Evolutionary conservation across 1,140 invertebrate genomes (phyloP), one percentile per base, ranked within the genome.

Genomic region (Aphelenchoides fujianensis): DNA sequence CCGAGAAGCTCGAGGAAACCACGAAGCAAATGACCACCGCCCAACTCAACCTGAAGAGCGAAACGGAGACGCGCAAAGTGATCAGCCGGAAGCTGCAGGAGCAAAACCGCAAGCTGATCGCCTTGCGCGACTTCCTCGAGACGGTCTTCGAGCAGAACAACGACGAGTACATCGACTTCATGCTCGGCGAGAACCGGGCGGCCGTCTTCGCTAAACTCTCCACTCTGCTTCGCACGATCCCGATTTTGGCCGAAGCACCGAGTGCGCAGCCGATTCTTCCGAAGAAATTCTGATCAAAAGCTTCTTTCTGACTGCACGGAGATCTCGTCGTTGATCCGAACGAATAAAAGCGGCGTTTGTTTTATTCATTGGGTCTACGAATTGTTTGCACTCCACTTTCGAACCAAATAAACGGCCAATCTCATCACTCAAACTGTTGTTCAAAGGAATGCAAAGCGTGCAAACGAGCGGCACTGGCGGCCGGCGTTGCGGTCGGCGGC

Each of bases 131-230:
- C 12, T 74, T 74, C 34, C 35, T 74, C 2, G 52, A 54, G 28
- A 16, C 32, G 2, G 62, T 76, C 31, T 48, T 74, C 16, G 73
- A 75, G 27, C 36, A 52, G 9, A 74, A 69, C 30, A 61, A 69
- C 32, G 73, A 74, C 28, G 28, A 75, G n/a, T 74, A 74, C 61
- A 76, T 74, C 35, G 73, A 74, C 36, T 27, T 52, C 31, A 69
- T 75, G 9, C n/a, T 75, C 5, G 73, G 73, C 36, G 73, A 74
- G 68, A 75, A 74, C 36, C 12, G 73, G 35, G 28, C 37, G 2
- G 55, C 55, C 5, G 55, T 59, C 23, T 59, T 59, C 55, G 5
- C 55, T 5, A 59, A 59, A 19, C 23, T 59, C 5, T 59, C 55
- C 5, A 59, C 55, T 30, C 34, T 59, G 55, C 5, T 59, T 7